phyloP scores from a whole-genome alignment of 2,888 invertebrate genomes.

The Drosophila prolongata region DNA sequence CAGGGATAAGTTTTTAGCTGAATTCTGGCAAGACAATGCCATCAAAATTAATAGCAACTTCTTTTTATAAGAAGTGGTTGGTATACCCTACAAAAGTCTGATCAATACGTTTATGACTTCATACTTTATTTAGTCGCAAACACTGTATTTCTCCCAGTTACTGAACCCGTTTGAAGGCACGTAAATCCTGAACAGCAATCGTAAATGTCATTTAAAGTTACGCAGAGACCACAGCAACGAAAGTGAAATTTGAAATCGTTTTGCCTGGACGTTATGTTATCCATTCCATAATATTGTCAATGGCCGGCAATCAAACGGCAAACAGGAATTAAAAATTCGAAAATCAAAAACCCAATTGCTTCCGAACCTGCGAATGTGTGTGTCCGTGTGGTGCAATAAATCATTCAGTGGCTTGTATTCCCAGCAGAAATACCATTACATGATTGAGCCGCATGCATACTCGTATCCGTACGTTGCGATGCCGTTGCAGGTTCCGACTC shows the following conservation, averaged over 20 bases:
- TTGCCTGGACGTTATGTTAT: slow-evolving; percentile 13
- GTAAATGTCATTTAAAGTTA: not conserved
- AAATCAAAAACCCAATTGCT: slow-evolving; percentile 37
- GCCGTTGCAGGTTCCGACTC: slow-evolving; percentile 1
- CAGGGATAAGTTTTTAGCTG: no score
- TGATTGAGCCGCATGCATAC: slow-evolving; percentile 51
- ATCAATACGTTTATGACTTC: no score
- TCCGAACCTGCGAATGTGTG: slow-evolving; percentile 1
- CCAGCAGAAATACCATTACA: slow-evolving; percentile 37
- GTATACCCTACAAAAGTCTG: no score
- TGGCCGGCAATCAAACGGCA: slow-evolving; percentile 29
- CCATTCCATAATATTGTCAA: slow-evolving; percentile 16
- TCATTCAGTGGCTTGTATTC: slow-evolving; percentile 40
- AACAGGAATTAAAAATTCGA: slow-evolving; percentile 19
- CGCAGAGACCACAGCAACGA: not conserved
- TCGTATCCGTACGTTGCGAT: slow-evolving; percentile 21
- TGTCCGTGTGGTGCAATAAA: slow-evolving; percentile 33
- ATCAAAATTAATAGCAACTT: no score
- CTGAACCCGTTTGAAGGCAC: not conserved
- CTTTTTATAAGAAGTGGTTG: no score
- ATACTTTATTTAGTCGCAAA: no score
- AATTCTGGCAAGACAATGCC: no score
- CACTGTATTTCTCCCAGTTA: no score
- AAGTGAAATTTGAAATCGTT: slow-evolving; percentile 14
- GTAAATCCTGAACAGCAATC: not conserved